These are phyloP conservation scores for Malthinus seriepunctatus DNA, from an alignment of 2,888 invertebrate species.

Conservation along the genomic window DNA sequence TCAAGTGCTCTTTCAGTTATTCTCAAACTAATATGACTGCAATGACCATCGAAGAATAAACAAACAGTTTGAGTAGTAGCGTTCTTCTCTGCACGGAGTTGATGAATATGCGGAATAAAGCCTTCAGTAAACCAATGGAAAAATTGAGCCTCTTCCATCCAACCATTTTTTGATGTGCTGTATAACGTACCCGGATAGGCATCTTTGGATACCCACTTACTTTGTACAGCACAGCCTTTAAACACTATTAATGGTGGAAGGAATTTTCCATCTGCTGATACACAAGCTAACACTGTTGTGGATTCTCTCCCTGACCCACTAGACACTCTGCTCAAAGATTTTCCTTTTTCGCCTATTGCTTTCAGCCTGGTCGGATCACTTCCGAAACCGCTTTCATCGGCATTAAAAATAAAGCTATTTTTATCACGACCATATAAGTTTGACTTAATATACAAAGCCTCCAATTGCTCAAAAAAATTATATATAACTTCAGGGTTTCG, in stretches of 20 bases:
- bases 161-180: conserved; percentile 31
- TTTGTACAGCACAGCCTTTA: conserved; percentile 32
- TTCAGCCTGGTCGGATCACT: conserved; percentile 24
- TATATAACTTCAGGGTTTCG: conserved; percentile 28
- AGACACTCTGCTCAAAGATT: conserved; percentile 25
- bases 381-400: conserved; percentile 32
- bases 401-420: conserved; percentile 27
- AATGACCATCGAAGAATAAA: background rate
- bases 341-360: conserved; percentile 33
- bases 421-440: too few relatives aligned
- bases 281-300: conserved; percentile 32
- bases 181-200: conserved; percentile 32
- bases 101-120: background rate
- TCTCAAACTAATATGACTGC: background rate
- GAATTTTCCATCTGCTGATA: conserved; percentile 28
- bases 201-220: conserved; percentile 11
- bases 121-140: conserved; percentile 17
- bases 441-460: too few relatives aligned
- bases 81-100: background rate
- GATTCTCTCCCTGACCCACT: conserved; percentile 34
- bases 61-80: background rate
- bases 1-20: background rate
- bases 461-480: conserved; percentile 27
- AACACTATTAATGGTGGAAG: conserved; percentile 35
- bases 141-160: conserved; percentile 32